These are phyloP conservation scores for Diceros bicornis DNA, from an alignment of 2,797 vertebrate species.

Conservation along the genomic window DNA sequence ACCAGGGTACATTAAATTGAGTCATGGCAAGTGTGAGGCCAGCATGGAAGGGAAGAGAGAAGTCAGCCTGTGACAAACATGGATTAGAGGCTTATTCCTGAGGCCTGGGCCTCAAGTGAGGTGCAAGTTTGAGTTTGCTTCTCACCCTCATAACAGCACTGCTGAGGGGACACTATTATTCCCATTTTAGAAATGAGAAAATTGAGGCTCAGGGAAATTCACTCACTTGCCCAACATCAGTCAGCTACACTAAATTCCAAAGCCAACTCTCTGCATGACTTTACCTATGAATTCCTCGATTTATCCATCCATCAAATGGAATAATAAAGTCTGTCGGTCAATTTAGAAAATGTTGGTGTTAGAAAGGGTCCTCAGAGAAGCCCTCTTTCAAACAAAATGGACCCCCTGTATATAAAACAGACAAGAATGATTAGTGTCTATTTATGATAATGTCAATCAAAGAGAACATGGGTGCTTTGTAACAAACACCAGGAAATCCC, in stretches of 20 bases:
- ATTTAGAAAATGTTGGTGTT: neutral
- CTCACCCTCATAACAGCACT: neutral
- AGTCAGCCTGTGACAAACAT: neutral
- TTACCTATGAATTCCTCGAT: neutral
- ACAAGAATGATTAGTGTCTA: neutral
- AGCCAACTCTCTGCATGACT: neutral
- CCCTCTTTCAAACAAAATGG: neutral
- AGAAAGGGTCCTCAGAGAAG: neutral
- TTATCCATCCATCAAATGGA: neutral
- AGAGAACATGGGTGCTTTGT: neutral
- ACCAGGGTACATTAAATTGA: neutral
- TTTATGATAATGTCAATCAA: neutral
- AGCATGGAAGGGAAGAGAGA: neutral
- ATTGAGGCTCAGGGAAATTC: neutral
- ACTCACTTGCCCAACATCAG: neutral
- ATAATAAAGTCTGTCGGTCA: neutral
- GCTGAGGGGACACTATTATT: neutral
- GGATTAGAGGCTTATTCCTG: neutral
- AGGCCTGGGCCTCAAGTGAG: neutral
- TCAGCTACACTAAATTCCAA: neutral
- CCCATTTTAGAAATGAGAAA: neutral
- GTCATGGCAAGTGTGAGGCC: neutral
- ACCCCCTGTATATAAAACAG: neutral
- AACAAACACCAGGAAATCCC: neutral
- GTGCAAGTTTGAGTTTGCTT: neutral